These are phyloP conservation scores for Galagoides demidoff DNA, from an alignment of 2,797 vertebrate genomes.

Conservation along the genomic window DNA sequence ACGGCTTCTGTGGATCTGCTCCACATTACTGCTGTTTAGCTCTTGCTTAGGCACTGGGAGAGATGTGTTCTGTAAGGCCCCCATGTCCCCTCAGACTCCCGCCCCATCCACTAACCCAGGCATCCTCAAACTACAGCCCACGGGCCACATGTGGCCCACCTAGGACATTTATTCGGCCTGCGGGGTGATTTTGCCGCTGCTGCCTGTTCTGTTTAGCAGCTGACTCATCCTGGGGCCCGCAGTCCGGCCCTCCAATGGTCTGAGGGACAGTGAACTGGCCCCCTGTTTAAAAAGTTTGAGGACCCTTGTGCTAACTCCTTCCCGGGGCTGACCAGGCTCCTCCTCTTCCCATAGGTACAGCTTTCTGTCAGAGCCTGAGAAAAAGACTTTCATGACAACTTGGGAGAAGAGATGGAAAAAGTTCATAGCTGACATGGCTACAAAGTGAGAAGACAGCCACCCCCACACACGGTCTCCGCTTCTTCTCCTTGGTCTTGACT, in stretches of 20 bases:
- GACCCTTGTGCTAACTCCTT: background rate
- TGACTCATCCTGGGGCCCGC: too few species aligned
- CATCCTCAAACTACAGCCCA: too few species aligned
- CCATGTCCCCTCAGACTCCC: background rate
- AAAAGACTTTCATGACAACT: slow-evolving; percentile 83
- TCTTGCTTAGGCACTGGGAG: background rate
- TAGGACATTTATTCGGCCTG: too few species aligned
- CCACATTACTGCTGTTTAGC: fast-evolving
- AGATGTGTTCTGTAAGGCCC: background rate
- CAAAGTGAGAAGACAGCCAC: background rate
- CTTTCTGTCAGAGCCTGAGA: slow-evolving; percentile 87
- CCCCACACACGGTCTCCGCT: background rate
- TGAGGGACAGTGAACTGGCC: too few species aligned
- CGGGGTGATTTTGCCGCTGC: too few species aligned
- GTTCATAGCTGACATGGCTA: slow-evolving; percentile 87
- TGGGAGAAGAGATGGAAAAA: slow-evolving; percentile 93
- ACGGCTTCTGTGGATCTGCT: background rate
- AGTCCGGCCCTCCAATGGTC: too few species aligned
- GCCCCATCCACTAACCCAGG: background rate
- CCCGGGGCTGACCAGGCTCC: slow-evolving; percentile 59
- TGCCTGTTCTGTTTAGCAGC: too few species aligned
- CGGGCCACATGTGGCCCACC: too few species aligned
- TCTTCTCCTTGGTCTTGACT: background rate
- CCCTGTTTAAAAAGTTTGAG: too few species aligned
- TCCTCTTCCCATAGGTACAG: slow-evolving; percentile 90